phyloP scores from a whole-genome alignment of 1,140 invertebrate species.

The Bombus sylvicola region DNA sequence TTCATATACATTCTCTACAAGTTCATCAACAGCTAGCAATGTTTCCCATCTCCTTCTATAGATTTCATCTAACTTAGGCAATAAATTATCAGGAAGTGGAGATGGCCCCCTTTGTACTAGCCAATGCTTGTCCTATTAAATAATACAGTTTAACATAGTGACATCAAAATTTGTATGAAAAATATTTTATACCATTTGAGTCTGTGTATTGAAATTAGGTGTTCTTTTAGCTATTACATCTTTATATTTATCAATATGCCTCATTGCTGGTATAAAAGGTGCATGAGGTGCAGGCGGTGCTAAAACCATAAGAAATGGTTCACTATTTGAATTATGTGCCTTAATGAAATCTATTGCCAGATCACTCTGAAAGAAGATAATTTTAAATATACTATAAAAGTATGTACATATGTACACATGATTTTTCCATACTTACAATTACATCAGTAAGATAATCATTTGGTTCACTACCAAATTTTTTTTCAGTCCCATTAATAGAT shows the following conservation, averaged over 20 bases:
- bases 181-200: conserved; percentile 41
- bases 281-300: conserved; percentile 92
- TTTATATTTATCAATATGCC: conserved; percentile 87
- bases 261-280: conserved; percentile 90
- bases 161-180: not conserved
- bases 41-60: conserved; percentile 90
- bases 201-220: conserved; percentile 88
- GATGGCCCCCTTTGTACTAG: conserved; percentile 87
- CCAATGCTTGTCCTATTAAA: conserved; percentile 90
- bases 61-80: conserved; percentile 86
- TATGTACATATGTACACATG: not conserved
- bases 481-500: conserved; percentile 90
- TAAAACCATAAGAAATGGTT: conserved; percentile 92
- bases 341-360: conserved; percentile 85
- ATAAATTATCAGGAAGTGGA: conserved; percentile 84
- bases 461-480: conserved; percentile 82
- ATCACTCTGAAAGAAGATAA: conserved; percentile 79
- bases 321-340: conserved; percentile 60
- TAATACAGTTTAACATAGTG: conserved; percentile 37
- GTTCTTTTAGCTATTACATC: conserved; percentile 86
- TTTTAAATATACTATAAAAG: not conserved
- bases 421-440: conserved; percentile 85
- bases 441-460: conserved; percentile 93
- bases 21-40: conserved; percentile 92
- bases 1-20: conserved; percentile 87